Base-by-base conservation (phyloP, 2,113 vertebrate species). In the Larimichthys crocea region DNA sequence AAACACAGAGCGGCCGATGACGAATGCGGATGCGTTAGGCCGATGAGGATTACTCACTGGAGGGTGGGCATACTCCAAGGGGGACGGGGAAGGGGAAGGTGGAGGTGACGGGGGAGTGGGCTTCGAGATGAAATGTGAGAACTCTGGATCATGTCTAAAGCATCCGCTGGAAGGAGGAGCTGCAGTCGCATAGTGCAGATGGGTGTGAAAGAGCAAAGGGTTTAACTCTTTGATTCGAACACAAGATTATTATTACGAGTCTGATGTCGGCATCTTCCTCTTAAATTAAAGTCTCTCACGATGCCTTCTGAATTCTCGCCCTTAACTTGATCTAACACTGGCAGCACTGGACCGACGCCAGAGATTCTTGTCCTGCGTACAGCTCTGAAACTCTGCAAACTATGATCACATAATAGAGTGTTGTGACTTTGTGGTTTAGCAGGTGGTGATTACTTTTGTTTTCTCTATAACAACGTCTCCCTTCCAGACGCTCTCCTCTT, bases 121-220 rank as follows among this genome's bases (percentile, higher is more conserved):
- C 14, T 52, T 62, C 8, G 11, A 71, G 52, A 57, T 11, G 92
- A 87, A 93, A 93, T 56, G 31, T 79, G 90, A 93, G 61, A 76
- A 56, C 69, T 66, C 49, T 50, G 74, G 60, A 42, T 90, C 68
- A 73, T 77, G 60, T 82, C 72, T 74, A 35, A 87, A 86, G 71
- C 77, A 88, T 88, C 57, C 42, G 10, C 68, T 60, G 70, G 67
- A 74, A 84, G 87, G 86, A 81, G 78, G 80, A 79, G 79, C 82
- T 78, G 44, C 14, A 69, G 48, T 49, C 52, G 3, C 65, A 71
- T 22, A 29, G 62, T 60, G 72, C 82, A 82, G 75, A 87, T 76
- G 88, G 65, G 73, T 70, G 85, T 74, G 67, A 85, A 84, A 76
- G 57, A 78, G 52, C 10, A 3, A 74, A 46, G 29, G 62, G 46